These are phyloP conservation scores for Pygathrix nemaeus DNA, from an alignment of 2,113 vertebrate species.

Conservation along the genomic window DNA sequence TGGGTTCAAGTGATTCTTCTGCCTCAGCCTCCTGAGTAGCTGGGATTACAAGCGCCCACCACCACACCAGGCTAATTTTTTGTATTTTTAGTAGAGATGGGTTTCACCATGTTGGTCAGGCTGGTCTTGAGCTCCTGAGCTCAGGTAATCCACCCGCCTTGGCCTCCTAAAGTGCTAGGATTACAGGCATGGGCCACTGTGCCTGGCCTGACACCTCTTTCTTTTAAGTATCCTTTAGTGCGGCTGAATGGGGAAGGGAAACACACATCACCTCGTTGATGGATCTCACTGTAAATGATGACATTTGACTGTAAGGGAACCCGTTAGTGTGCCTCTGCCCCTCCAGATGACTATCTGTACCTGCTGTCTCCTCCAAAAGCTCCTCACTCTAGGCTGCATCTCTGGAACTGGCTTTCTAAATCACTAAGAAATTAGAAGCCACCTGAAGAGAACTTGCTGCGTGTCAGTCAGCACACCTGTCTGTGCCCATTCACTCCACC, in stretches of 20 bases:
- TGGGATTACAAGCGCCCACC: too few species aligned
- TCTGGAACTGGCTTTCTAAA: not conserved
- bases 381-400: not conserved
- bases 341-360: not conserved
- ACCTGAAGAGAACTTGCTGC: not conserved
- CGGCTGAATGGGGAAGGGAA: not conserved
- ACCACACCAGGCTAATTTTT: too few species aligned
- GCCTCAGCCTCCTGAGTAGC: too few species aligned
- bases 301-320: not conserved
- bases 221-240: too few species aligned
- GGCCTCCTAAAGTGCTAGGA: too few species aligned
- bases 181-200: too few species aligned
- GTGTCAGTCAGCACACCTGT: not conserved
- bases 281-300: not conserved
- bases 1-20: too few species aligned
- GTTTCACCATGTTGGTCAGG: too few species aligned
- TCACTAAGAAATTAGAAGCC: not conserved
- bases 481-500: accelerated
- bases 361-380: not conserved
- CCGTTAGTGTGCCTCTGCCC: not conserved
- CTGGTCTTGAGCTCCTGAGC: too few species aligned
- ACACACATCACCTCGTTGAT: not conserved
- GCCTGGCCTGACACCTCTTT: too few species aligned
- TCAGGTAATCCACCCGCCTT: too few species aligned
- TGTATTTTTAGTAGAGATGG: too few species aligned